Percentiles rank a stretch among this genome's conserved stretches.
phyloP scores from a whole-genome alignment of 2,113 vertebrate species.

The Thermophis baileyi region DNA sequence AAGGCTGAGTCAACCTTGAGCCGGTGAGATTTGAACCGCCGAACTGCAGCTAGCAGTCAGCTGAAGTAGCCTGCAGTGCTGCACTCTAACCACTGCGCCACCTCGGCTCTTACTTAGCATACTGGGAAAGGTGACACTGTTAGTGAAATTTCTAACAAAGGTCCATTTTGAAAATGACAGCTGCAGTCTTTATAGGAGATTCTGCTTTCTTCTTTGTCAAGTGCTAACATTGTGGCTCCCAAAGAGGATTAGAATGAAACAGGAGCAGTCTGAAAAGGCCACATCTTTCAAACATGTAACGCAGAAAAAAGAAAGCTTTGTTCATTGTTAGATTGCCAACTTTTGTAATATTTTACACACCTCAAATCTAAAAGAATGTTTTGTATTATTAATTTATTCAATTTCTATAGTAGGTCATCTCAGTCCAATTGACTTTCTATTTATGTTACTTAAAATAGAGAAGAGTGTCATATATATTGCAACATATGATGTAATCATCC shows the following conservation, averaged over 20 bases:
- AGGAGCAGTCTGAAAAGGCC: slow-evolving; percentile 33
- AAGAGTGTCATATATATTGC: slow-evolving; percentile 31
- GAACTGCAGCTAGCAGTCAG: too few species aligned
- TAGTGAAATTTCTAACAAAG: slow-evolving; percentile 30
- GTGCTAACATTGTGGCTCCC: not conserved
- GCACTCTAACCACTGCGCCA: too few species aligned
- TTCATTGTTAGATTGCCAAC: not conserved
- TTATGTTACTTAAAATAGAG: slow-evolving; percentile 31
- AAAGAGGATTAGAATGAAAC: slow-evolving; percentile 27
- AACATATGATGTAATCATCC: slow-evolving; percentile 17
- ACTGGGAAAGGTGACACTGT: too few species aligned
- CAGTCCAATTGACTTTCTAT: not conserved
- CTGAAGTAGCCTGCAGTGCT: too few species aligned
- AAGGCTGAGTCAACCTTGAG: too few species aligned
- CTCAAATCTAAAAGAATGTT: slow-evolving; percentile 38
- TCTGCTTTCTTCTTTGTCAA: slow-evolving; percentile 13
- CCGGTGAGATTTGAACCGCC: too few species aligned
- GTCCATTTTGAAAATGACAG: slow-evolving; percentile 42
- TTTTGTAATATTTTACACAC: slow-evolving; percentile 24
- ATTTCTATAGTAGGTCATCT: not conserved
- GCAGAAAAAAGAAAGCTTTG: slow-evolving; percentile 6
- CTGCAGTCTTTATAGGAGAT: slow-evolving; percentile 51
- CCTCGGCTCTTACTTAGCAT: too few species aligned
- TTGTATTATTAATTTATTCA: not conserved
- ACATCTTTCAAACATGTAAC: slow-evolving; percentile 30